A percentile compares a stretch with the other conserved stretches of the same genome.
Evolutionary conservation across 2,113 vertebrate species (phyloP).

Genomic region (Dendrocopos noguchii): DNA sequence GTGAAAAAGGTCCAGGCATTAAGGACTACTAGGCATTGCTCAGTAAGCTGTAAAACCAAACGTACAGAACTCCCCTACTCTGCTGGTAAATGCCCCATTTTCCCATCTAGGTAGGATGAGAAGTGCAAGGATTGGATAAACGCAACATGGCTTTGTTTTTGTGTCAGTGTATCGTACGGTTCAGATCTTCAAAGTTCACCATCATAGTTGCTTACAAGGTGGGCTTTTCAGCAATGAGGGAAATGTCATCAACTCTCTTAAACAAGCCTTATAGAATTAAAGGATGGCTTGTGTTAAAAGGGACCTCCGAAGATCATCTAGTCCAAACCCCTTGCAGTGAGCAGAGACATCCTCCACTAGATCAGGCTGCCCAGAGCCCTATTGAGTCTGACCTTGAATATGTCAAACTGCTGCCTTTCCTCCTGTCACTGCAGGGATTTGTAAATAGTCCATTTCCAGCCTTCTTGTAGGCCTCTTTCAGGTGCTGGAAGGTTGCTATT

Average conservation of each 20-base stretch:
- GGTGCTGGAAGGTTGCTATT: too few relatives aligned
- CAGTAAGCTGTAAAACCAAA: neutral
- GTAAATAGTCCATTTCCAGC: too few relatives aligned
- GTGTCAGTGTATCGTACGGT: neutral
- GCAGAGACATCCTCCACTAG: too few relatives aligned
- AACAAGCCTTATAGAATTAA: neutral
- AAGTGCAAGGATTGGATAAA: neutral
- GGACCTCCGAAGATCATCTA: too few relatives aligned
- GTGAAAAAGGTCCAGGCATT: neutral
- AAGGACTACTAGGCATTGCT: neutral
- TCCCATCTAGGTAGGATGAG: neutral
- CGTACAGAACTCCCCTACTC: neutral
- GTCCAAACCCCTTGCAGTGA: too few relatives aligned
- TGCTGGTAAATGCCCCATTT: neutral
- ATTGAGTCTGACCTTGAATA: too few relatives aligned
- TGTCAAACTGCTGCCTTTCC: too few relatives aligned
- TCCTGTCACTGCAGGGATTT: too few relatives aligned
- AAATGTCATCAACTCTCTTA: neutral
- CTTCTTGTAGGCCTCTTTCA: too few relatives aligned
- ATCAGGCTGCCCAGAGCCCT: too few relatives aligned
- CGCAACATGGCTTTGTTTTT: neutral
- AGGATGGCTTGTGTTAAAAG: too few relatives aligned
- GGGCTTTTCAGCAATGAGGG: conserved; percentile 23
- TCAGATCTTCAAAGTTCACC: neutral
- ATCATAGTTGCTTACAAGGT: neutral